Conservation (phyloP, 2,113 vertebrate species). For the Muscicapa adusta region DNA sequence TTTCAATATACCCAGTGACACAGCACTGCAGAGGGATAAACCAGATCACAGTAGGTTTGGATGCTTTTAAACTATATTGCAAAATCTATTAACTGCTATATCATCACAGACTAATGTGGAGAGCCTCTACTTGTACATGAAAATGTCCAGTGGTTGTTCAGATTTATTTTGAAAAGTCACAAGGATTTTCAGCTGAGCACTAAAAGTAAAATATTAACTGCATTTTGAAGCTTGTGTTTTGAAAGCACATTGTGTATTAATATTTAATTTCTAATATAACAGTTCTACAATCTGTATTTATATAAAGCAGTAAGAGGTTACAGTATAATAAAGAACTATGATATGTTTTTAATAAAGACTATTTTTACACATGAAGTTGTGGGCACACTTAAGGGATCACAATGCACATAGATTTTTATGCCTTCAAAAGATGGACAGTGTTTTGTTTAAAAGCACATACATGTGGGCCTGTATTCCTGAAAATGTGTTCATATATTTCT, state of each 20-base stretch:
- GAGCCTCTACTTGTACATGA: background rate
- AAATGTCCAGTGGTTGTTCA: background rate
- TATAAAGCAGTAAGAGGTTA: background rate
- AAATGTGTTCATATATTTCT: background rate
- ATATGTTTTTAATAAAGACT: background rate
- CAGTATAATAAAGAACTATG: background rate
- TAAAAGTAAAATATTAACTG: background rate
- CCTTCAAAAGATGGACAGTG: background rate
- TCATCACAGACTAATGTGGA: background rate
- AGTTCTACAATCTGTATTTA: background rate
- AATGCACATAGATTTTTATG: background rate
- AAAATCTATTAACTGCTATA: background rate
- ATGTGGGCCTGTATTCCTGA: background rate
- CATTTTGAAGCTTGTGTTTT: constrained; percentile 6
- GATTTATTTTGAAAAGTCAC: background rate
- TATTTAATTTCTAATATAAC: constrained; percentile 60
- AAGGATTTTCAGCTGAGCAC: background rate
- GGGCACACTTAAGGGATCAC: background rate
- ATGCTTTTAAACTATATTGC: background rate
- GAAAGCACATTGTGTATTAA: constrained; percentile 15
- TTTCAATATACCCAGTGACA: background rate
- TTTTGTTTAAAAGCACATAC: background rate
- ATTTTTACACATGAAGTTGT: background rate
- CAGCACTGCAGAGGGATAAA: background rate
- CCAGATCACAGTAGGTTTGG: background rate